phyloP scores from a whole-genome alignment of 37 sponge, comb jelly and placozoan species.

The Beroe forskalii region DNA sequence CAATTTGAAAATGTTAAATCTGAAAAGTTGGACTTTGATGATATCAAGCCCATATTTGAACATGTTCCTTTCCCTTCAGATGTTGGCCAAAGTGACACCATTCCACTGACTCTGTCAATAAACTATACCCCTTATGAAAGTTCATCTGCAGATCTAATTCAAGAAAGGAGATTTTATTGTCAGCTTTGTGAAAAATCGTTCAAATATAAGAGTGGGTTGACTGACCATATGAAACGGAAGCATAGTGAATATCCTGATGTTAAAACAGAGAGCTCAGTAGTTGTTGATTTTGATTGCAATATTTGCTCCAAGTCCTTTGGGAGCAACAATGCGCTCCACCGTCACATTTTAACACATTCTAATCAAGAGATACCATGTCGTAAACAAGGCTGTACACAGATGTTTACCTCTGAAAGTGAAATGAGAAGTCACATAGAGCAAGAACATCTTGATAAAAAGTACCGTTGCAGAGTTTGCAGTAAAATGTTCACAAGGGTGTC shows the following conservation, averaged over 20 bases:
- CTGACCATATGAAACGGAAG: constrained; percentile 41
- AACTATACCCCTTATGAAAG: not conserved
- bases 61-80: not conserved
- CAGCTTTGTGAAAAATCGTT: constrained; percentile 39
- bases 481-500: constrained; percentile 43
- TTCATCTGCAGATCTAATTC: not conserved
- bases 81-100: not conserved
- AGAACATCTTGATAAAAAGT: constrained; percentile 40
- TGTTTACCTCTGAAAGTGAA: constrained; percentile 22
- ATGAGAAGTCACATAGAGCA: constrained; percentile 28
- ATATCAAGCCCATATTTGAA: not conserved
- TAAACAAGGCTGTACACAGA: not conserved
- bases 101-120: constrained; percentile 19
- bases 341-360: constrained; percentile 21
- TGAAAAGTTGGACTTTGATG: constrained; percentile 15
- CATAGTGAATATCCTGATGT: not conserved
- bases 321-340: constrained; percentile 9
- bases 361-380: constrained; percentile 11
- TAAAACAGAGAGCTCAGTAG: not conserved
- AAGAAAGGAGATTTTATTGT: not conserved
- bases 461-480: not conserved
- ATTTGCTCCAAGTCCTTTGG: not conserved
- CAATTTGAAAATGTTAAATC: constrained; percentile 52
- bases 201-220: constrained; percentile 35
- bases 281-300: constrained; percentile 7